Evolutionary conservation across 92 coral and sea anemone genomes (phyloP), one percentile per base, ranked within the genome.

Genomic region (Porites lobata): DNA sequence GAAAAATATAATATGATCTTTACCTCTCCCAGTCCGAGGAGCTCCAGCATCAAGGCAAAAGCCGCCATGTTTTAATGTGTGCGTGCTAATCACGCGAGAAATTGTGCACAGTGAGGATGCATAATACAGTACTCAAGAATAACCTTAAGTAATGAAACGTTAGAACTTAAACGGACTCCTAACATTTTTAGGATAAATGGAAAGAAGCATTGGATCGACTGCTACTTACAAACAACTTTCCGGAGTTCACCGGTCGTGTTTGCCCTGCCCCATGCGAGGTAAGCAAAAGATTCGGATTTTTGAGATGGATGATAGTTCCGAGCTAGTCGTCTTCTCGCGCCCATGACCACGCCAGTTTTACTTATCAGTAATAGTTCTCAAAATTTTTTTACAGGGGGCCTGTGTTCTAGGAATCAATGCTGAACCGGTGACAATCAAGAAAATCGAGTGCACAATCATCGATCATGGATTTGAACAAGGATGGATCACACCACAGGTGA

Each of bases 241-340:
- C 99, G 68, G 99, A 96, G 72, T 96, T 96, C 91, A 96, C 99
- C 29, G 99, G 99, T 29, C 89, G 99, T 65, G 99, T 96, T 50
- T 96, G 99, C 72, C 99, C 99, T 1, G 99, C 99, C 3, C 99
- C 99, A 3, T 96, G 99, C 73, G 99, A 96, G 97, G 99, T 96
- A 53, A 82, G 86, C 14, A 12, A 5, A 38, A 13, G 11, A 47
- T 11, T 19, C 52, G 43, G 63, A 50, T 9, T 14, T 53, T 65
- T 9, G 21, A 47, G 6, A 9, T 24, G n/a, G 58, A 38, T 38
- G 47, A 38, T 38, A 38, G 47, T 38, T 38, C 47, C 47, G 47
- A 38, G 47, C 47, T 38, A 38, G 47, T 38, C 47, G 0, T 38
- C 7, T 3, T 38, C 47, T 38, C 5, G 47, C 47, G 6, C 47